phyloP scores from a whole-genome alignment of 2,888 invertebrate genomes.

The Dugesia japonica region DNA sequence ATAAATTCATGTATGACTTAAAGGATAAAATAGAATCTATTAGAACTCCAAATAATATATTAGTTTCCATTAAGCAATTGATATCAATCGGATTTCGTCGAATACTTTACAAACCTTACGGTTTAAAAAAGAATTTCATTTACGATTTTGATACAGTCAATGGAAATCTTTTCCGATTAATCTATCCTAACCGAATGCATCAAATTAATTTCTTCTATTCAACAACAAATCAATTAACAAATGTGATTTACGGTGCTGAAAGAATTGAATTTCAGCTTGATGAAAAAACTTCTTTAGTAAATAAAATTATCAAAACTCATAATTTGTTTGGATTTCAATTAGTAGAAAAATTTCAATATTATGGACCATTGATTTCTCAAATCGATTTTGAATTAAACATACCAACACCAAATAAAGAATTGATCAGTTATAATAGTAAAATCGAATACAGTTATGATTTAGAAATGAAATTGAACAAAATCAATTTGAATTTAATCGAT shows the following conservation, averaged over 20 bases:
- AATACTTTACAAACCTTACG: not conserved
- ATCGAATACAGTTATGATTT: not conserved
- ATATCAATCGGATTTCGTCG: constrained; percentile 4
- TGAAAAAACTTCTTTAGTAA: not conserved
- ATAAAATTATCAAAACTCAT: not conserved
- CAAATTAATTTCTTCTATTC: constrained; percentile 14
- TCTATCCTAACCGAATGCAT: not conserved
- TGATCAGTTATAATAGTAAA: not conserved
- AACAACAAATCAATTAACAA: not conserved
- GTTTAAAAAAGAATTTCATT: not conserved
- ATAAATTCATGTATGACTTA: not conserved
- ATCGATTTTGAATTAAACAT: not conserved
- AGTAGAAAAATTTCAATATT: not conserved
- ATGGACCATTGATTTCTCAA: not conserved
- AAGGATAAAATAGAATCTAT: not conserved
- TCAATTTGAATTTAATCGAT: not conserved
- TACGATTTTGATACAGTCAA: not conserved
- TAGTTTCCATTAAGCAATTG: not conserved
- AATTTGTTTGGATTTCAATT: not conserved
- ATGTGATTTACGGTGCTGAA: not conserved
- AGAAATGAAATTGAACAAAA: not conserved
- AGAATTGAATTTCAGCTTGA: not conserved
- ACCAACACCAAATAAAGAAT: not conserved
- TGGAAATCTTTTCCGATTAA: constrained; percentile 10
- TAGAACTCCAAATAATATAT: not conserved